A percentile compares a stretch with the other conserved stretches of the same genome.
These are phyloP conservation scores for Sphaerodactylus townsendi DNA, from an alignment of 2,113 vertebrate species.

Conservation along the genomic window DNA sequence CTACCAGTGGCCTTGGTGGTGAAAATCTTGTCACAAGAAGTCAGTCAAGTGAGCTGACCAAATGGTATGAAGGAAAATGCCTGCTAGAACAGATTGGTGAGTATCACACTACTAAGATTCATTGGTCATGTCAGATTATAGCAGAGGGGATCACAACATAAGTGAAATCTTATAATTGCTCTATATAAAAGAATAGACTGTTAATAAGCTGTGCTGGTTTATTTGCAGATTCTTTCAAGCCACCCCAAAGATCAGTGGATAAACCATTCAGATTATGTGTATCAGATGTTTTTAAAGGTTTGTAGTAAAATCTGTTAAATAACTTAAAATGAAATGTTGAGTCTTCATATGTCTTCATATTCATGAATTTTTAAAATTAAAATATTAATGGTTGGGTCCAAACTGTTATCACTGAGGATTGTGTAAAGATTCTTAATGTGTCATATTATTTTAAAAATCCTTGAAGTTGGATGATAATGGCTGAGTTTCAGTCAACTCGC, in stretches of 20 bases:
- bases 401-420: too few species aligned
- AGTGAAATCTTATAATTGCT: neutral
- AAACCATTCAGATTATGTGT: constrained; percentile 95
- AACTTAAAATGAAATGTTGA: neutral
- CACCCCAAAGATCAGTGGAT: constrained; percentile 90
- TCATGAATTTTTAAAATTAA: too few species aligned
- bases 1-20: constrained; percentile 94
- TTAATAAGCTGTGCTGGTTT: constrained; percentile 24
- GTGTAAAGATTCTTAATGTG: too few species aligned
- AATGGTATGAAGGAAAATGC: constrained; percentile 92
- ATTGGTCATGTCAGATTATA: neutral
- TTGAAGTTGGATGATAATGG: too few species aligned
- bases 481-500: too few species aligned
- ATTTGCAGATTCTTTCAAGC: constrained; percentile 87
- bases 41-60: constrained; percentile 81
- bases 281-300: constrained; percentile 98
- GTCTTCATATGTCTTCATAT: neutral
- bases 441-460: too few species aligned
- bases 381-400: too few species aligned
- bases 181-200: neutral
- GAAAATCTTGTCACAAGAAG: constrained; percentile 89
- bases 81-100: constrained; percentile 95
- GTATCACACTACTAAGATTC: constrained; percentile 29
- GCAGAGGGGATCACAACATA: neutral
- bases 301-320: constrained; percentile 38